Evolutionary conservation across 2,888 invertebrate genomes (phyloP).

Genomic region (Ophion costatus): DNA sequence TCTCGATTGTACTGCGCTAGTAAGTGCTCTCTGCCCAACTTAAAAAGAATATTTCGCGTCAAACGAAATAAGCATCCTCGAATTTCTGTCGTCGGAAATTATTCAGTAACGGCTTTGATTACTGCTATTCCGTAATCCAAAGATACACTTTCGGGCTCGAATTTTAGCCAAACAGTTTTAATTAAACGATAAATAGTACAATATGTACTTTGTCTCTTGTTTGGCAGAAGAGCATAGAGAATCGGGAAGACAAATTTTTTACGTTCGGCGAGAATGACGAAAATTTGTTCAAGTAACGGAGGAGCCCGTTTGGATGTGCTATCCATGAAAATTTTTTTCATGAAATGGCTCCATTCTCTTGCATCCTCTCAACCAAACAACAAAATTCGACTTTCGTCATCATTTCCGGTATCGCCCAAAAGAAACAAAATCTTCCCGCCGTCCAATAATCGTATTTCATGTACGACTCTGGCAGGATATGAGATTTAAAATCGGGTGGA

Average conservation of each 20-base stretch:
- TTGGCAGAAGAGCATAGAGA: constrained; percentile 11
- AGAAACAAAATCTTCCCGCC: constrained; percentile 39
- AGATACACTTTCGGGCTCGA: constrained; percentile 40
- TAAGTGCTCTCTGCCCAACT: constrained; percentile 20
- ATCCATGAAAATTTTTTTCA: constrained; percentile 41
- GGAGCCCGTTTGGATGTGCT: constrained; percentile 52
- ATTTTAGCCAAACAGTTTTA: constrained; percentile 40
- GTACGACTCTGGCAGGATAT: constrained; percentile 40
- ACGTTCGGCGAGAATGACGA: constrained; percentile 47
- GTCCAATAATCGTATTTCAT: constrained; percentile 25
- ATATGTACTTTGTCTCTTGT: constrained; percentile 38
- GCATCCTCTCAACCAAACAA: constrained; percentile 57
- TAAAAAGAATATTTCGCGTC: constrained; percentile 33
- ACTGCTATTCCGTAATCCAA: constrained; percentile 40
- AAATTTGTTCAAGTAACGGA: constrained; percentile 40
- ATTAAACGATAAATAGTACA: constrained; percentile 22
- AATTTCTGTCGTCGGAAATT: constrained; percentile 30
- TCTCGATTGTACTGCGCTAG: constrained; percentile 34
- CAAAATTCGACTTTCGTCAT: constrained; percentile 37
- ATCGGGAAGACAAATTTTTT: constrained; percentile 4
- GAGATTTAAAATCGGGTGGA: constrained; percentile 31
- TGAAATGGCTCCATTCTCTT: constrained; percentile 45
- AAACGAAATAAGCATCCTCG: constrained; percentile 50
- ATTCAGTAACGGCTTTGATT: constrained; percentile 15
- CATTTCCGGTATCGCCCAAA: constrained; percentile 51